Conservation (phyloP, 2,888 invertebrate genomes). For the Copidosoma aretas region DNA sequence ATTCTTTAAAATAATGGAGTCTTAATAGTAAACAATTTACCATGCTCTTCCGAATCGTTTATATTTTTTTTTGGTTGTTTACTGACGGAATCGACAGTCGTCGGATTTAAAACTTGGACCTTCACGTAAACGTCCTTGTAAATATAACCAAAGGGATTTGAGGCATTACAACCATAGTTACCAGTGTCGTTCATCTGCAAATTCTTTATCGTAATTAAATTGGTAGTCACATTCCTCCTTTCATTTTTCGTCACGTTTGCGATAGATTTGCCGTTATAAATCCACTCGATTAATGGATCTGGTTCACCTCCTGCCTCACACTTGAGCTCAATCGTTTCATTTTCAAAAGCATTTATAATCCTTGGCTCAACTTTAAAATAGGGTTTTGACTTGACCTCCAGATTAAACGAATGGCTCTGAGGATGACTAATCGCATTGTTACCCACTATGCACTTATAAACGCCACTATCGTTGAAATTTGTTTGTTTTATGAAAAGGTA, state of each 20-base stretch:
- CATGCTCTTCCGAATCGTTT: slow-evolving; percentile 94
- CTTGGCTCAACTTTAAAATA: slow-evolving; percentile 91
- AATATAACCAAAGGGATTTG: slow-evolving; percentile 96
- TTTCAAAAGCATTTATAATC: slow-evolving; percentile 86
- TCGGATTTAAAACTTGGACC: slow-evolving; percentile 89
- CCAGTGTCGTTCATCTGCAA: slow-evolving; percentile 90
- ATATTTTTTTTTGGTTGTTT: slow-evolving; percentile 79
- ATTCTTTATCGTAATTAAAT: slow-evolving; percentile 78
- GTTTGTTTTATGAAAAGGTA: slow-evolving; percentile 87
- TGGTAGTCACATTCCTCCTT: slow-evolving; percentile 73
- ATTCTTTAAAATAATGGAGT: slow-evolving; percentile 75
- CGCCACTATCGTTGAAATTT: slow-evolving; percentile 86
- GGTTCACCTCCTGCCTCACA: slow-evolving; percentile 93
- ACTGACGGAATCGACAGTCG: slow-evolving; percentile 83
- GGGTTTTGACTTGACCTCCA: slow-evolving; percentile 81
- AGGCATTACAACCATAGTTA: slow-evolving; percentile 99
- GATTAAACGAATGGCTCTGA: slow-evolving; percentile 82
- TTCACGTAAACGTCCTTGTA: slow-evolving; percentile 98
- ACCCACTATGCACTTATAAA: slow-evolving; percentile 92
- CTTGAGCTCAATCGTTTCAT: slow-evolving; percentile 83
- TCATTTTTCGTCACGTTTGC: slow-evolving; percentile 74
- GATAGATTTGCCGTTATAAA: slow-evolving; percentile 91
- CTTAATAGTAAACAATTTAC: slow-evolving; percentile 82
- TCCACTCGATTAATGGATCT: slow-evolving; percentile 92
- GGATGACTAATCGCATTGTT: slow-evolving; percentile 89